phyloP scores from a whole-genome alignment of 2,888 invertebrate species.

The Rotaria magnacalcarata region DNA sequence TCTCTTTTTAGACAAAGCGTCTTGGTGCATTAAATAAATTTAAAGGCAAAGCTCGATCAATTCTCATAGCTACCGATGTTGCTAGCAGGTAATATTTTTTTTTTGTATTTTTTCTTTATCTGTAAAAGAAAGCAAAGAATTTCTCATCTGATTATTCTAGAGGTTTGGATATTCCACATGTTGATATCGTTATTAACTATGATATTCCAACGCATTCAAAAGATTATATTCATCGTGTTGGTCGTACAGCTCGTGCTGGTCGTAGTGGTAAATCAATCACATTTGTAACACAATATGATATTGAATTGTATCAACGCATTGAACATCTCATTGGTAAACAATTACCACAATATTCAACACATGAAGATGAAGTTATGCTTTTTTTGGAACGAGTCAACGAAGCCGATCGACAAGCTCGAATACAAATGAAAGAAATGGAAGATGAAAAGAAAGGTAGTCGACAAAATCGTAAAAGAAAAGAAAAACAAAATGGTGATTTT shows the following conservation, averaged over 20 bases:
- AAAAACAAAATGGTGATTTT: not conserved
- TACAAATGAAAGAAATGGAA: constrained; percentile 42
- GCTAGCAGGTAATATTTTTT: constrained; percentile 72
- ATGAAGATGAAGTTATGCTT: constrained; percentile 42
- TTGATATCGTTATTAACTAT: constrained; percentile 92
- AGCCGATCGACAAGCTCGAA: constrained; percentile 44
- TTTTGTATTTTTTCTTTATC: not conserved
- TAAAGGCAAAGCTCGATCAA: constrained; percentile 82
- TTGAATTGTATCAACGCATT: constrained; percentile 91
- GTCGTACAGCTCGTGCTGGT: constrained; percentile 86
- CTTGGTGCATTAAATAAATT: constrained; percentile 92
- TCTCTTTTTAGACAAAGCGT: constrained; percentile 70
- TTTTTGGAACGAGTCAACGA: constrained; percentile 44
- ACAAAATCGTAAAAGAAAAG: not conserved
- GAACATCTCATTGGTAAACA: constrained; percentile 62
- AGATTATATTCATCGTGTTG: constrained; percentile 96
- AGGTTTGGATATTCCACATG: constrained; percentile 95
- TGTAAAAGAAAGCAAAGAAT: too few species aligned
- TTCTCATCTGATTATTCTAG: constrained; percentile 61
- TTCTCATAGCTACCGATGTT: constrained; percentile 94
- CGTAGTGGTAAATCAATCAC: constrained; percentile 87
- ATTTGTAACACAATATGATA: constrained; percentile 95
- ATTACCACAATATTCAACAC: constrained; percentile 37
- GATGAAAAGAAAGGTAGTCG: constrained; percentile 38
- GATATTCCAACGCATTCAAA: constrained; percentile 97